A percentile compares a stretch with the other conserved stretches of the same genome.
Conservation (phyloP, 2,113 vertebrate species). For the Crotalus horridus region DNA sequence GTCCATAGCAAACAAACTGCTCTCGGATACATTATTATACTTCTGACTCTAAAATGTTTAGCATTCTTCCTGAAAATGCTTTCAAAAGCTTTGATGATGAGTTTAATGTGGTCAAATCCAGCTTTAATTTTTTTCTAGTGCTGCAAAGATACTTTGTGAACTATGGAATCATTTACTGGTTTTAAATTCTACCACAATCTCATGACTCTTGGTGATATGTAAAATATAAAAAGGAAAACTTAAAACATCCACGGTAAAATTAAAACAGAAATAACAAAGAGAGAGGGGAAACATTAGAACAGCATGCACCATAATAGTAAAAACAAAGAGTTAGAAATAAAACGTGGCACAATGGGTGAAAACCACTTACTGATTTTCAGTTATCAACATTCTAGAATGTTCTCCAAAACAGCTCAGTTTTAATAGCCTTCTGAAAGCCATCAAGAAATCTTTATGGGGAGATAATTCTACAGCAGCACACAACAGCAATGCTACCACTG, state of each 20-base stretch:
- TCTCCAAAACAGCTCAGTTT: not conserved
- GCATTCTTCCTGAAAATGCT: not conserved
- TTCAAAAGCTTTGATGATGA: not conserved
- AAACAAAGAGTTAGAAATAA: not conserved
- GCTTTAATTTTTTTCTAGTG: not conserved
- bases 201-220: not conserved
- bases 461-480: not conserved
- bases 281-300: not conserved
- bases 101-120: not conserved
- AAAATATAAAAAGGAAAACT: not conserved
- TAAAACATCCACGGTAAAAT: not conserved
- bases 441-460: not conserved
- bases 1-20: not conserved
- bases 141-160: not conserved
- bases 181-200: not conserved
- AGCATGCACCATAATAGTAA: not conserved
- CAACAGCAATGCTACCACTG: not conserved
- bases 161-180: not conserved
- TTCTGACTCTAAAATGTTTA: not conserved
- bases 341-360: not conserved
- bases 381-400: not conserved
- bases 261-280: not conserved
- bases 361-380: not conserved
- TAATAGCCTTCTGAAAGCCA: not conserved
- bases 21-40: not conserved